A percentile compares a stretch with the other conserved stretches of the same genome.
phyloP scores from a whole-genome alignment of 2,888 invertebrate species.

The Erynnis tages region DNA sequence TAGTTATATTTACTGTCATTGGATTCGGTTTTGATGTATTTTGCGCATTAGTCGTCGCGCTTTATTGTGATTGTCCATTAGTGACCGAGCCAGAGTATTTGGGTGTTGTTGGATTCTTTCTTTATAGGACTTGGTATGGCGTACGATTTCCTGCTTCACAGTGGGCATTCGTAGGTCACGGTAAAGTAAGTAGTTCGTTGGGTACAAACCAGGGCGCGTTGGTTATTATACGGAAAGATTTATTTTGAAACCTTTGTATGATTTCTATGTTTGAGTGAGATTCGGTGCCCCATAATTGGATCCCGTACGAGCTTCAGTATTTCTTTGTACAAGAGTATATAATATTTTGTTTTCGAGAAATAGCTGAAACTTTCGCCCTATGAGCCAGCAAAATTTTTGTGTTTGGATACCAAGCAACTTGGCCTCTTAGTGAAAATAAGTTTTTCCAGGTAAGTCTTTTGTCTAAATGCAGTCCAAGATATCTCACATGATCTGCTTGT shows the following conservation, averaged over 20 bases:
- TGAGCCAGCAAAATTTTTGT: background rate
- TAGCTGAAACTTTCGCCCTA: background rate
- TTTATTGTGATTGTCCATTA: too few relatives aligned
- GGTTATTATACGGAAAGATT: background rate
- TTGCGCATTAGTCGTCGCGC: too few relatives aligned
- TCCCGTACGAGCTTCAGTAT: too few relatives aligned
- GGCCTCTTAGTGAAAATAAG: background rate
- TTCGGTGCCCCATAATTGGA: background rate
- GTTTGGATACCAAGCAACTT: background rate
- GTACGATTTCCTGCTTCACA: too few relatives aligned
- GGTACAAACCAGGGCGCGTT: background rate
- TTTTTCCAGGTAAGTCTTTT: background rate
- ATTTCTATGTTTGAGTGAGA: background rate
- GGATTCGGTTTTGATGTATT: too few relatives aligned
- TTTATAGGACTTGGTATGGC: too few relatives aligned
- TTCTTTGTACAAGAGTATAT: background rate
- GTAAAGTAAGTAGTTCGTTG: background rate
- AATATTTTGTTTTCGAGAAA: background rate
- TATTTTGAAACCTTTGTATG: background rate
- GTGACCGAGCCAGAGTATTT: too few relatives aligned
- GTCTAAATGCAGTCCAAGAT: background rate
- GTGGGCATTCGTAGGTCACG: background rate
- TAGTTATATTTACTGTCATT: too few relatives aligned
- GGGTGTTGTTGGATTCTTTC: too few relatives aligned
- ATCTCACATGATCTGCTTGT: background rate